Percentiles rank a stretch among this genome's conserved stretches.
Evolutionary conservation across 2,888 invertebrate species (phyloP).

Genomic region (Cephonodes hylas): DNA sequence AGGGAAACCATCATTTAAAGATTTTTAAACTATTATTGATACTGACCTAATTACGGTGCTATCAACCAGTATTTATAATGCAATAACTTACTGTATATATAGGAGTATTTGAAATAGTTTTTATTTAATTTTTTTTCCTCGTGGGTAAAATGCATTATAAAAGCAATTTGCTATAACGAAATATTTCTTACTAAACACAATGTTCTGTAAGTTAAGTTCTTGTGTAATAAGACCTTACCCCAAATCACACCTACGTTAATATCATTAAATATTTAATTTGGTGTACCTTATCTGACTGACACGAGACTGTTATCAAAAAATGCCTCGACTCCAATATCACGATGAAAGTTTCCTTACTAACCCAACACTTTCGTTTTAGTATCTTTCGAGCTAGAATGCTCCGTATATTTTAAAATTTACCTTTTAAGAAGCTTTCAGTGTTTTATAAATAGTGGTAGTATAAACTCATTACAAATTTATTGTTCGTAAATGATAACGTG

Average conservation of each 20-base stretch:
- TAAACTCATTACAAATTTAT: slow-evolving; percentile 3
- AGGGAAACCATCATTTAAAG: not conserved
- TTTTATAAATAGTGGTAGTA: not conserved
- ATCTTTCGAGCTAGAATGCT: not conserved
- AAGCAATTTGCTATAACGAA: no score
- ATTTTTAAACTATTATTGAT: not conserved
- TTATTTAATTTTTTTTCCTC: not conserved
- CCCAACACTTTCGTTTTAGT: not conserved
- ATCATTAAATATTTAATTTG: not conserved
- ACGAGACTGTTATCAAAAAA: not conserved
- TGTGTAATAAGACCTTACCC: not conserved
- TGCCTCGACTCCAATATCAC: not conserved
- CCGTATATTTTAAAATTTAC: not conserved
- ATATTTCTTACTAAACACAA: no score
- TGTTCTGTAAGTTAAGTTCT: no score
- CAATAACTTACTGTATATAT: not conserved
- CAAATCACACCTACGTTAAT: not conserved
- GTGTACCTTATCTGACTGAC: not conserved
- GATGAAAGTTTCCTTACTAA: not conserved
- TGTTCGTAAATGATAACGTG: slow-evolving; percentile 51
- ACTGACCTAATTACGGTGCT: not conserved
- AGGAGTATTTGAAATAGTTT: not conserved
- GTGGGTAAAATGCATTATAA: no score
- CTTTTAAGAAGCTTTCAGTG: not conserved
- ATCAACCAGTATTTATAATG: not conserved